Conservation (phyloP, 2,888 invertebrate species). For the Corythucha ciliata region DNA sequence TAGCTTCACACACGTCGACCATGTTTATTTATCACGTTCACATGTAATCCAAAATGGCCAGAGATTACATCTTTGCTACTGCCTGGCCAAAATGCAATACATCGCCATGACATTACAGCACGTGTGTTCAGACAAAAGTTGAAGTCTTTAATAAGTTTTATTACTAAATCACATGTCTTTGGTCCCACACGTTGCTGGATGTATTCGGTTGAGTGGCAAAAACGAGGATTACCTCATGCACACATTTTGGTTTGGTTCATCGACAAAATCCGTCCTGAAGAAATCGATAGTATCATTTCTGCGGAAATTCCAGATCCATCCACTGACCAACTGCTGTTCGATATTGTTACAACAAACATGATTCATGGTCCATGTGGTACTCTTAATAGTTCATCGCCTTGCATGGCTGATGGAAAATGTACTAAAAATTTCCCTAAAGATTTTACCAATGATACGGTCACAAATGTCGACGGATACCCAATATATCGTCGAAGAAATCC, state of each 20-base stretch:
- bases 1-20: too few relatives aligned
- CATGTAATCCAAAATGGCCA: too few relatives aligned
- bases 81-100: too few relatives aligned
- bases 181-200: too few relatives aligned
- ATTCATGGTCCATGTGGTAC: conserved; percentile 38
- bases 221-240: conserved; percentile 36
- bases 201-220: conserved; percentile 37
- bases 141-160: too few relatives aligned
- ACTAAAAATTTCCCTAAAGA: conserved; percentile 33
- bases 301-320: conserved; percentile 38
- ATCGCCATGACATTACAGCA: too few relatives aligned
- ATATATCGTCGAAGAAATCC: conserved; percentile 31
- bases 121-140: too few relatives aligned
- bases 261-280: conserved; percentile 36
- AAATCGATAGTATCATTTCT: conserved; percentile 38
- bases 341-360: conserved; percentile 38
- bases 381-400: conserved; percentile 33
- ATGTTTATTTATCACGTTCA: too few relatives aligned
- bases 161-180: too few relatives aligned
- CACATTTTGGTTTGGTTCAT: conserved; percentile 39
- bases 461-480: conserved; percentile 36
- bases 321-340: conserved; percentile 34
- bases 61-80: too few relatives aligned
- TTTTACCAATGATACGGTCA: conserved; percentile 33
- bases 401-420: conserved; percentile 36